Conservation (phyloP, 2,888 invertebrate species). For the Lordiphosa andalusiaca region DNA sequence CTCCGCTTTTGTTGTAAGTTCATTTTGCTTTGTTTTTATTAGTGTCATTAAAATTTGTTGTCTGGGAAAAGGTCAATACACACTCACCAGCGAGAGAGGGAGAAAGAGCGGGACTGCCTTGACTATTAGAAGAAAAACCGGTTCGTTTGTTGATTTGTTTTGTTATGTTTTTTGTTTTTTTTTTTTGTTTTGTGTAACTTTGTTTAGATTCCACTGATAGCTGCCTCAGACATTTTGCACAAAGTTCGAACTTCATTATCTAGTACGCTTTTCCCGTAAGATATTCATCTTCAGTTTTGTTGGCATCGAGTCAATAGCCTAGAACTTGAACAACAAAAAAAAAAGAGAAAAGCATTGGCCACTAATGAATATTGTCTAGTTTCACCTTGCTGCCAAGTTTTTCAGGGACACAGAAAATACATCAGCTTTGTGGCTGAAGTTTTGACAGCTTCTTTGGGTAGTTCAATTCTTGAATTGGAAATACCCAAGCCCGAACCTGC, state of each 20-base stretch:
- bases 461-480: constrained; percentile 7
- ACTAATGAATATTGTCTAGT: constrained; percentile 8
- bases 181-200: constrained; percentile 19
- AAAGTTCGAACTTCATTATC: constrained; percentile 38
- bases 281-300: constrained; percentile 26
- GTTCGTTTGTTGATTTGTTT: constrained; percentile 30
- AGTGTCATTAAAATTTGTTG: constrained; percentile 54
- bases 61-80: constrained; percentile 59
- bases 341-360: constrained; percentile 7
- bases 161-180: constrained; percentile 11
- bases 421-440: constrained; percentile 6
- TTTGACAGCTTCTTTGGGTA: constrained; percentile 2
- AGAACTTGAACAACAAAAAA: constrained; percentile 51
- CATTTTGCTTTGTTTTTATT: constrained; percentile 54
- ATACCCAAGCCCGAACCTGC: background rate
- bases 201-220: constrained; percentile 27
- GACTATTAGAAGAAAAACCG: constrained; percentile 47
- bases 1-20: constrained; percentile 21
- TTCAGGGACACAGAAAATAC: constrained; percentile 24
- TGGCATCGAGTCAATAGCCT: constrained; percentile 59
- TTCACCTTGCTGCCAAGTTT: constrained; percentile 20
- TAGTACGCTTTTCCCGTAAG: constrained; percentile 16
- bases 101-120: constrained; percentile 17
- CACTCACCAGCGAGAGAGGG: constrained; percentile 14
- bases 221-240: constrained; percentile 25